Base-by-base conservation (phyloP, 2,113 vertebrate genomes). In the Zingel zingel region DNA sequence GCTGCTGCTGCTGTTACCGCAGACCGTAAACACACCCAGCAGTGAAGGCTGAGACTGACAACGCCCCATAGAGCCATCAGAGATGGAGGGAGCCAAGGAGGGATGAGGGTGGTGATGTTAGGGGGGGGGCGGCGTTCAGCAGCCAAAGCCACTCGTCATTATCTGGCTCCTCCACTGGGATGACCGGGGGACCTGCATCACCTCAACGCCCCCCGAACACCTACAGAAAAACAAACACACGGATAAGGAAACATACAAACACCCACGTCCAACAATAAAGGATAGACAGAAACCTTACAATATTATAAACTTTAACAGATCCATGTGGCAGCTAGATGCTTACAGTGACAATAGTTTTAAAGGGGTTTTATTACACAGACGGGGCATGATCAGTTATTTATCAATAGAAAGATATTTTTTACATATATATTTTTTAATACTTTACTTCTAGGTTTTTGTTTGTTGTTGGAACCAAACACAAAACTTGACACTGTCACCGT, bases 41-140 rank as follows among this genome's bases (percentile, higher is more conserved):
- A 98, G 94, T 97, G 97, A 92, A 98, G 96, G 97, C 97, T 96
- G 96, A 98, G 96, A 91, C 97, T 97, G 94, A 98, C 93, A 93
- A 97, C 95, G 93, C 97, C 96, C 97, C 98, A 99, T 98, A 96
- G 96, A 98, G 98, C 98, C 98, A 99, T 99, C 96, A 97, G 97
- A 97, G 96, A 97, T 95, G 95, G 87, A 96, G 94, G 96, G 95
- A 63, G 89, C 79, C 61, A 21, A 70, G 36, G 48, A 77, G 66
- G 78, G 86, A 47, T 43, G 79, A 23, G 66, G 95, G 84, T 94
- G 95, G 95, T 57, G 87, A 39, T 54, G 85, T 64, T 54, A 93
- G 21, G 30, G 43, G 94, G 6, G 54, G 95, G 92, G 93, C 64
- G 79, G 58, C 11, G 84, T 74, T 93, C 92, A 95, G 89, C 74